A percentile compares a stretch with the other conserved stretches of the same genome.
phyloP scores from a whole-genome alignment of 2,113 vertebrate species.

The Eupsittula cactorum region DNA sequence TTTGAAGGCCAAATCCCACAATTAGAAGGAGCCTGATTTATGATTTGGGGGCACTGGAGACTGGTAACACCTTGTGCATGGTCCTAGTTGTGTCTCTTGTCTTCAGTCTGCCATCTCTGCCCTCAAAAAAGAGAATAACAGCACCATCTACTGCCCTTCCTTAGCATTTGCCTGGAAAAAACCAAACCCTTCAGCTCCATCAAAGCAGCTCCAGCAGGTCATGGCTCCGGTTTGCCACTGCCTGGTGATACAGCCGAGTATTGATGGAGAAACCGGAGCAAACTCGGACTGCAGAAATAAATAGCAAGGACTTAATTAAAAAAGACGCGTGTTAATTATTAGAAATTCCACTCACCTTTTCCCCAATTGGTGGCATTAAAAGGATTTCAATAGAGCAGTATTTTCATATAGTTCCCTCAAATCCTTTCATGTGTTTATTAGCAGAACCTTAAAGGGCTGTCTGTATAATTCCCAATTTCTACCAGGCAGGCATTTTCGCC shows the following conservation, averaged over 20 bases:
- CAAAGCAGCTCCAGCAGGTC: neutral
- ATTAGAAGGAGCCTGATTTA: neutral
- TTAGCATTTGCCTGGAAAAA: neutral
- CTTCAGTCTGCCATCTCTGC: neutral
- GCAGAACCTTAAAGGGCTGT: neutral
- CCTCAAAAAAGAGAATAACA: conserved; percentile 57
- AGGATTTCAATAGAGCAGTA: neutral
- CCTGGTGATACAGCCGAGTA: neutral
- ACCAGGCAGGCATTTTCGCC: conserved; percentile 11
- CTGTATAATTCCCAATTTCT: conserved; percentile 9
- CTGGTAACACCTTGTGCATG: neutral
- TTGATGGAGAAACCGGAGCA: neutral
- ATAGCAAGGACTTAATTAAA: neutral
- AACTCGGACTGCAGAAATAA: neutral
- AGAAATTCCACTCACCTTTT: neutral
- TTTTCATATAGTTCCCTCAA: neutral
- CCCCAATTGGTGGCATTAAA: neutral
- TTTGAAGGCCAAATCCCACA: neutral
- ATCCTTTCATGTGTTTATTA: conserved; percentile 49
- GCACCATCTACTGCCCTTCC: conserved; percentile 65
- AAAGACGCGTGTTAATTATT: neutral
- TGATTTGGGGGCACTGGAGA: neutral
- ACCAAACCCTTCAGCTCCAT: neutral
- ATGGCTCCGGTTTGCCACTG: neutral
- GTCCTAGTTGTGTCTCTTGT: neutral